A percentile compares a stretch with the other conserved stretches of the same genome.
Conservation (phyloP, 1,140 invertebrate genomes). For the Dendrolimus kikuchii region DNA sequence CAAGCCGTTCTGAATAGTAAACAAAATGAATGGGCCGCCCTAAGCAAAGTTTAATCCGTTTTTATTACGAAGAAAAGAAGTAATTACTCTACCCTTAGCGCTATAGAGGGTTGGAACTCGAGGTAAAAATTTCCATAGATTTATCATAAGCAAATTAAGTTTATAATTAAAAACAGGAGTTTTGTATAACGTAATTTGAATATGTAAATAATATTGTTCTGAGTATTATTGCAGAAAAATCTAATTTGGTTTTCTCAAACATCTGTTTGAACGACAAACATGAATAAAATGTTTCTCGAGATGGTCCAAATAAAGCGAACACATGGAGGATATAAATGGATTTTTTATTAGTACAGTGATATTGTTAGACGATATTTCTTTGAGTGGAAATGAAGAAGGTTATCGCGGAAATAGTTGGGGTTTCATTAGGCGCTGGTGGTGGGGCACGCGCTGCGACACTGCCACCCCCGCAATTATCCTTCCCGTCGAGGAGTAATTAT, state of each 20-base stretch:
- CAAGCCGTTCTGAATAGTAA: conserved; percentile 65
- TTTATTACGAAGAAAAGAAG: conserved; percentile 72
- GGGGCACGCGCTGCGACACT: conserved; percentile 9
- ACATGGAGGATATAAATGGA: no score
- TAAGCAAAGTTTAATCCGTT: conserved; percentile 72
- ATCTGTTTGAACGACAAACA: background rate
- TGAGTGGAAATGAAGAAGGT: conserved; percentile 8
- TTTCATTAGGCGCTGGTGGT: conserved; percentile 27
- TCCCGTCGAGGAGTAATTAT: conserved; percentile 37
- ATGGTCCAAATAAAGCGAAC: no score
- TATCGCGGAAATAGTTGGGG: conserved; percentile 15
- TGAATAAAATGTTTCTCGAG: no score
- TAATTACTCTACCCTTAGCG: conserved; percentile 68
- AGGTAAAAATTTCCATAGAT: conserved; percentile 72
- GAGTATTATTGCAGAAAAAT: conserved; percentile 22
- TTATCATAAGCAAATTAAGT: conserved; percentile 72
- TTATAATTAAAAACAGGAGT: conserved; percentile 71
- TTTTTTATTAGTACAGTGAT: conserved; percentile 26
- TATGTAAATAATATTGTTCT: conserved; percentile 62
- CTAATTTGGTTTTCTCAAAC: background rate
- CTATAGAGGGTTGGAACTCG: conserved; percentile 60
- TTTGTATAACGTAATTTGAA: conserved; percentile 68
- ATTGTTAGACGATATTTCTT: conserved; percentile 3
- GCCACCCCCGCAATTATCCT: conserved; percentile 37
- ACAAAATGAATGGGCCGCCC: conserved; percentile 67